A percentile compares a stretch with the other conserved stretches of the same genome.
These are phyloP conservation scores for Latrodectus elegans DNA, from an alignment of 2,888 invertebrate genomes.

Conservation along the genomic window DNA sequence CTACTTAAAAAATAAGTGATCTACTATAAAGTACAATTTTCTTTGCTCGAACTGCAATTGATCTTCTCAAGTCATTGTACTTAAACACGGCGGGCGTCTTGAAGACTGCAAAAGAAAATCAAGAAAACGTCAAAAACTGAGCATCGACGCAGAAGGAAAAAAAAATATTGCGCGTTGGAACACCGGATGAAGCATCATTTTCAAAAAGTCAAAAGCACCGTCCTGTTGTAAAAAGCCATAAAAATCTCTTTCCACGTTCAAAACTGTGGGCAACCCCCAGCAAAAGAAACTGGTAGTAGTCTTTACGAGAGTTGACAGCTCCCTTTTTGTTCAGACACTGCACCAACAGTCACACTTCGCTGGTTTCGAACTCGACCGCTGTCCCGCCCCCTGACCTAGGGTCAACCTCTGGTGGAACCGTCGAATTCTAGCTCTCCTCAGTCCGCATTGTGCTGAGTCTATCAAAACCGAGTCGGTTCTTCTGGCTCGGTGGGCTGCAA, in stretches of 20 bases:
- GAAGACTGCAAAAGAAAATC: background rate
- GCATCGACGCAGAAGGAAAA: conserved; percentile 26
- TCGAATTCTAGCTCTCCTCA: conserved; percentile 49
- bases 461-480: conserved; percentile 66
- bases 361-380: conserved; percentile 46
- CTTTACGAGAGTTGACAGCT: conserved; percentile 59
- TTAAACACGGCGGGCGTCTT: background rate
- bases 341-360: conserved; percentile 60
- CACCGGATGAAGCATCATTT: conserved; percentile 64
- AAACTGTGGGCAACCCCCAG: conserved; percentile 17
- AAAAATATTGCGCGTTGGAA: conserved; percentile 20
- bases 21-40: no score
- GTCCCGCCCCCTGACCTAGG: conserved; percentile 64
- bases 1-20: no score
- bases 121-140: conserved; percentile 18
- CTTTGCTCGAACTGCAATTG: no score
- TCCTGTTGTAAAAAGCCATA: conserved; percentile 62
- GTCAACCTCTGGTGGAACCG: conserved; percentile 57
- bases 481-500: conserved; percentile 60
- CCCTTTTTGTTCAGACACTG: conserved; percentile 24
- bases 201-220: conserved; percentile 60
- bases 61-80: no score
- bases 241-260: conserved; percentile 42
- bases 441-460: conserved; percentile 61
- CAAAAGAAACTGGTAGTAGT: conserved; percentile 33